These are phyloP conservation scores for Drosophila paulistorum DNA, from an alignment of 1,140 invertebrate species.

Conservation along the genomic window DNA sequence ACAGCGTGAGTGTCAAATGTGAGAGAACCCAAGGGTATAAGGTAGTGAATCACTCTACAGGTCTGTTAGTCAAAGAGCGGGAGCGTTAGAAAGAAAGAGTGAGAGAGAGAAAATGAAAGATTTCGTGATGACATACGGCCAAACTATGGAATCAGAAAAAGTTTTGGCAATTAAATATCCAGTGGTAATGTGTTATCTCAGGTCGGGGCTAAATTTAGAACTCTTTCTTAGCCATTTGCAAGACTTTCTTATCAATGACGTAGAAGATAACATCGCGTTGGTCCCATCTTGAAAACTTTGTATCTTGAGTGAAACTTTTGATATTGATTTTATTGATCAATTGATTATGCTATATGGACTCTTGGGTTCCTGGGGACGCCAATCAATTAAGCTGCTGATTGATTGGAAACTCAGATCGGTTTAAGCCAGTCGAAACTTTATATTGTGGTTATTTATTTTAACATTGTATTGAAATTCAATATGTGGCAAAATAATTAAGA, in stretches of 20 bases:
- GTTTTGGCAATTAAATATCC: no score
- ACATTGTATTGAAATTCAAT: constrained; percentile 25
- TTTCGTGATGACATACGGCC: no score
- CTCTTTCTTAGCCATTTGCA: no score
- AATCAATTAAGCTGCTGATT: constrained; percentile 64
- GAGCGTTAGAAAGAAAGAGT: not conserved
- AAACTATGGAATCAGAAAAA: no score
- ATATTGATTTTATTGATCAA: constrained; percentile 15
- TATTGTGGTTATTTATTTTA: not conserved
- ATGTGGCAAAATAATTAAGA: constrained; percentile 38
- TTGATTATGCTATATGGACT: not conserved
- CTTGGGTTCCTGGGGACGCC: not conserved
- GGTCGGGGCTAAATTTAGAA: no score
- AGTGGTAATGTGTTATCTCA: no score
- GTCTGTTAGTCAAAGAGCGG: not conserved
- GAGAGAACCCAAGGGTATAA: not conserved
- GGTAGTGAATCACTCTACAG: no score
- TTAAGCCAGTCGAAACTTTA: constrained; percentile 27
- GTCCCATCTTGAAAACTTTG: no score
- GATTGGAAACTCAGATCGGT: constrained; percentile 17
- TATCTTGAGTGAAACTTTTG: constrained; percentile 28
- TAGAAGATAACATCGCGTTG: no score
- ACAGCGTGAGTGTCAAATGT: not conserved
- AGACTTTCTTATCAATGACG: no score
- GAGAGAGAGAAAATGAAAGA: no score